phyloP scores from a whole-genome alignment of 2,888 invertebrate genomes.

The Ernsta delagoae region DNA sequence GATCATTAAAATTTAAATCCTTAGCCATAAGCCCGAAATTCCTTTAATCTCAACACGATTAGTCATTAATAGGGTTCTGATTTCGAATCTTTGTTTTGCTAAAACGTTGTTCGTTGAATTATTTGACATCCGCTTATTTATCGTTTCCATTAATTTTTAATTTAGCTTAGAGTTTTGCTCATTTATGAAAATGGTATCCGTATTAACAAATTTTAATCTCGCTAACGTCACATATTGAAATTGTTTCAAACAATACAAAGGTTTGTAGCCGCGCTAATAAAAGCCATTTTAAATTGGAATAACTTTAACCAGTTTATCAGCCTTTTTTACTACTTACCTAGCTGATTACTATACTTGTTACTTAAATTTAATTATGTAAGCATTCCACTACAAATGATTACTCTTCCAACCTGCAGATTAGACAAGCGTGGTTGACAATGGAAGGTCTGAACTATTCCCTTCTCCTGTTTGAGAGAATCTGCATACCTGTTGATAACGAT shows the following conservation, averaged over 20 bases:
- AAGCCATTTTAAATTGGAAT: not conserved
- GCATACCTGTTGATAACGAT: no score
- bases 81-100: conserved; percentile 59
- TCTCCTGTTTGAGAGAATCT: no score
- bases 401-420: no score
- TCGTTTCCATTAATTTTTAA: conserved; percentile 35
- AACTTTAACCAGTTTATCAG: not conserved
- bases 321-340: not conserved
- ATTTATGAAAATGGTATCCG: conserved; percentile 16
- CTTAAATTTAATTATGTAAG: no score
- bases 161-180: conserved; percentile 21
- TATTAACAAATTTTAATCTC: conserved; percentile 34
- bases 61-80: conserved; percentile 72
- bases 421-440: no score
- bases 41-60: conserved; percentile 62
- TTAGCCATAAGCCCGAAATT: conserved; percentile 42
- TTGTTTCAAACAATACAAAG: conserved; percentile 22
- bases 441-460: no score
- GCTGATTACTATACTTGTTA: no score
- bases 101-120: conserved; percentile 37
- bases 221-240: conserved; percentile 27
- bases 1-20: conserved; percentile 58
- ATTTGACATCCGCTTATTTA: conserved; percentile 25
- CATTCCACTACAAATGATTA: no score
- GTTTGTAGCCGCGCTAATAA: not conserved